Evolutionary conservation across 2,113 vertebrate species (phyloP), one percentile per base, ranked within the genome.

Genomic region (Chitala chitala): DNA sequence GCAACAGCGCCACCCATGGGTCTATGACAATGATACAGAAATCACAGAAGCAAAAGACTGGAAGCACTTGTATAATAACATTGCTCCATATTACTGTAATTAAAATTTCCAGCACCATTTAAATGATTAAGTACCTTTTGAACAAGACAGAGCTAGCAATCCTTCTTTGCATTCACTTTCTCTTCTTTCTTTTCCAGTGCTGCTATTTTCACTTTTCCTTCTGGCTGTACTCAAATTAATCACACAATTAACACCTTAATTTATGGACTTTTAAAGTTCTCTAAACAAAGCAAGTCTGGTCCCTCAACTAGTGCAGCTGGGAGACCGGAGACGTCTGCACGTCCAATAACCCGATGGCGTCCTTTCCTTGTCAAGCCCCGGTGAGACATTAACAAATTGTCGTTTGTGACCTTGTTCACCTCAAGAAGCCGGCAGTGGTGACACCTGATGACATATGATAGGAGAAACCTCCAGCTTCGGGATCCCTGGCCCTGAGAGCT

Each of bases 1-100:
- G 58, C 89, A 90, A 89, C 85, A 89, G 85, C 87, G 90, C 90
- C 90, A 89, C 86, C 90, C 71, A 81, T 85, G 84, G 90, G 87
- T 71, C 71, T 36, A 64, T 79, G 77, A 20, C 54, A 48, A 77
- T 33, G 22, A 50, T n/a, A 33, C 15, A 78, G 81, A 69, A 82
- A 33, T 75, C 80, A 83, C 40, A 70, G 17, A 26, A 51, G 54
- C 5, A 8, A 48, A 77, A 55, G n/a, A 44, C 13, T 22, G 10
- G 24, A 72, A 48, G 38, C 40, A 24, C 20, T 40, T 48, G 24
- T 59, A 20, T 59, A 58, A 24, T 46, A 0, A 29, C 4, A 13
- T 20, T 61, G 22, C 22, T 72, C 15, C 2, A 17, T 58, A 72
- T 24, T 55, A 56, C 7, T 42, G 15, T 31, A n/a, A 24, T 33